phyloP scores from a whole-genome alignment of 2,113 vertebrate genomes.

The Hippocampus abdominalis region DNA sequence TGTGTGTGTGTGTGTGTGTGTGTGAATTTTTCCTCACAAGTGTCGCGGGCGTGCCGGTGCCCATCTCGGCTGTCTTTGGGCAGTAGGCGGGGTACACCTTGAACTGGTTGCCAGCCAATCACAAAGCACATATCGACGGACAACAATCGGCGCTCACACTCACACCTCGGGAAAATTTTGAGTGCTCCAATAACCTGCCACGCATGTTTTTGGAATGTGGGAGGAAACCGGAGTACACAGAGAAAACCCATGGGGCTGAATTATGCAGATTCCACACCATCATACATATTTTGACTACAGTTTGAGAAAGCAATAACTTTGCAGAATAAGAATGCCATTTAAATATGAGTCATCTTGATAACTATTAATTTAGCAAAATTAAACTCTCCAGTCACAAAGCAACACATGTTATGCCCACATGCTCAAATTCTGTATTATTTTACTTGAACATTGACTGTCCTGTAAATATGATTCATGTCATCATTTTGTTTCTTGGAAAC shows the following conservation, averaged over 20 bases:
- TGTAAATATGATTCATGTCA: not conserved
- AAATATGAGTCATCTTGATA: not conserved
- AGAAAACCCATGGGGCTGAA: slow-evolving; percentile 3
- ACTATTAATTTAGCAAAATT: not conserved
- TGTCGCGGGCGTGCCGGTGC: too few species aligned
- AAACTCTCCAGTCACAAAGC: slow-evolving; percentile 5
- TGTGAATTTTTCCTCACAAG: too few species aligned
- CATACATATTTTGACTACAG: not conserved
- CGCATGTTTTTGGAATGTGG: too few species aligned
- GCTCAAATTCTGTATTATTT: not conserved
- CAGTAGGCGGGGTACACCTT: too few species aligned
- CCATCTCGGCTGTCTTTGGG: too few species aligned
- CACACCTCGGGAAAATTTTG: too few species aligned
- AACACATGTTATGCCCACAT: not conserved
- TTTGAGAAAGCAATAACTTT: slow-evolving; percentile 12
- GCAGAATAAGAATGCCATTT: not conserved
- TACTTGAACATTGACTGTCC: not conserved
- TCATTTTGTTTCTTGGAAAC: slow-evolving; percentile 6
- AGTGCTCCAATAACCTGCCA: too few species aligned
- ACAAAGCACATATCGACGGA: too few species aligned
- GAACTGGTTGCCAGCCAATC: too few species aligned
- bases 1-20: too few species aligned
- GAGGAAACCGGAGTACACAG: too few species aligned
- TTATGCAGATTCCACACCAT: slow-evolving; percentile 14
- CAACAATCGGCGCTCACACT: too few species aligned